Conservation (phyloP, 2,888 invertebrate species). For the Gymnoscelis rufifasciata region DNA sequence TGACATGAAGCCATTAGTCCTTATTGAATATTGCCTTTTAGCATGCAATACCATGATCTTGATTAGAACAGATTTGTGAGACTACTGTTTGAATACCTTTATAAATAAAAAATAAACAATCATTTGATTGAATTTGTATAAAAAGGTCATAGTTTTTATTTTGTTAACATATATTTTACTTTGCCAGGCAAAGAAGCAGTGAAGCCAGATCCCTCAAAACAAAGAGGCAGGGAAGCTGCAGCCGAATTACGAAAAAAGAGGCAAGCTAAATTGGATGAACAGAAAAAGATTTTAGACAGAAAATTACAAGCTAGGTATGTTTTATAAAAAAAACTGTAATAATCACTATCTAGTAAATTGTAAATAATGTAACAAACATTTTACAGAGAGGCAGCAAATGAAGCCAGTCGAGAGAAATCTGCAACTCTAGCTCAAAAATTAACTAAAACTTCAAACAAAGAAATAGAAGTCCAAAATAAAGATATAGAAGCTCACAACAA, state of each 20-base stretch:
- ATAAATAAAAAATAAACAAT: no score
- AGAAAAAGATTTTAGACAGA: slow-evolving; percentile 60
- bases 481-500: slow-evolving; percentile 27
- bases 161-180: not conserved
- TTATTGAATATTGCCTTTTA: no score
- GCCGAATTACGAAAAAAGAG: slow-evolving; percentile 52
- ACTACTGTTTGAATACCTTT: no score
- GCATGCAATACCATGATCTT: no score
- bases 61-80: no score
- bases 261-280: slow-evolving; percentile 61
- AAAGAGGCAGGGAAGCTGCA: slow-evolving; percentile 60
- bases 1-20: no score
- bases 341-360: not conserved
- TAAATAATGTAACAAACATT: not conserved
- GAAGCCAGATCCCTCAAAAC: slow-evolving; percentile 55
- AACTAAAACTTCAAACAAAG: slow-evolving; percentile 24
- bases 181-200: slow-evolving; percentile 37
- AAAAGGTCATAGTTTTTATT: no score
- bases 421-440: slow-evolving; percentile 22
- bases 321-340: no score
- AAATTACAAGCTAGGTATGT: slow-evolving; percentile 57
- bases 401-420: slow-evolving; percentile 62
- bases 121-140: no score
- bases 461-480: slow-evolving; percentile 29
- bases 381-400: slow-evolving; percentile 65